Conservation (phyloP, 2,888 invertebrate genomes). For the Invenusta paracnida region DNA sequence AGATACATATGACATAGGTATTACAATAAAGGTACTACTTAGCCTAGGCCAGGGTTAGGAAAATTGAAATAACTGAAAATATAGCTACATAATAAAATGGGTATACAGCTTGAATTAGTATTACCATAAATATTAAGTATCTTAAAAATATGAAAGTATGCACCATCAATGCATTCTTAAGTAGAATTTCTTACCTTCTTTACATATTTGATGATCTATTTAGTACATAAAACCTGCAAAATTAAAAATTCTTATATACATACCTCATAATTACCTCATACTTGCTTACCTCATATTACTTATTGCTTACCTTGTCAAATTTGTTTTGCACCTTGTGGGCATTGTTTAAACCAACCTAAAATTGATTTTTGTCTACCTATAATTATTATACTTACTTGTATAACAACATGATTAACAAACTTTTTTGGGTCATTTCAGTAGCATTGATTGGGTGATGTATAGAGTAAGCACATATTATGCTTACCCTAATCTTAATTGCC, state of each 20-base stretch:
- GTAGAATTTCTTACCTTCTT: background rate
- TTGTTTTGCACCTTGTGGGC: background rate
- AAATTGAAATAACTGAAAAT: no score
- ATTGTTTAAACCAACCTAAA: background rate
- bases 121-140: no score
- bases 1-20: no score
- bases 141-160: background rate
- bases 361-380: background rate
- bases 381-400: background rate
- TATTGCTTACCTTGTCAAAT: background rate
- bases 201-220: constrained; percentile 9
- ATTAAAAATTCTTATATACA: background rate
- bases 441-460: background rate
- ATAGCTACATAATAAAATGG: background rate
- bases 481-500: background rate
- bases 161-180: background rate
- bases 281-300: background rate
- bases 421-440: background rate
- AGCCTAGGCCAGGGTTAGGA: no score
- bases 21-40: no score
- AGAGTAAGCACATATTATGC: no score
- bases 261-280: background rate
- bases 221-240: constrained; percentile 25
- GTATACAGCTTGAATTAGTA: background rate
- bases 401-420: background rate